Evolutionary conservation across 2,888 invertebrate species (phyloP), one percentile per base, ranked within the genome.

Genomic region (Chloroclystis v-ata): DNA sequence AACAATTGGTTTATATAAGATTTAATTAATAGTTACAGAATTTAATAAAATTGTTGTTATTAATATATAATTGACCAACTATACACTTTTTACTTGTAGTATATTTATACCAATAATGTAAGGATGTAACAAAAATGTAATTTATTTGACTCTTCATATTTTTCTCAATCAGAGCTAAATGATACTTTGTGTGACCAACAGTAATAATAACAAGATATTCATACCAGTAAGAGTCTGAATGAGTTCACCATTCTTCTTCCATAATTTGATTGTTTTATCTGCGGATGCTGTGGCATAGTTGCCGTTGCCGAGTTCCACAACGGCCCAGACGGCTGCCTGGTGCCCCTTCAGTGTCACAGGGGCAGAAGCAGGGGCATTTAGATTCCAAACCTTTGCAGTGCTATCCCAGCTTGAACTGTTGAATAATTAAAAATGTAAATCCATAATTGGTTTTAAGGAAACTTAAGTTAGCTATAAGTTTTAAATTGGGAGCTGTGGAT

Each of bases 401-500:
- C 90, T 91, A 73, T 99, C 98, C 98, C 98, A 98, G 37, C 98
- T 98, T 30, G 97, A 95, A 68, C 96, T 97, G 43, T 94, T 78
- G 63, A 52, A 8, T 42, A 28, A 28, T 11, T 13, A 14, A 44
- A 13, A 13, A 30, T 11, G 38, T 12, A 12, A 12, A 7, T 11
- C 4, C 12, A 12, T 8, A 4, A 30, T 30, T 12, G 9, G 8
- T 9, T 4, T n/a, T n/a, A n/a, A n/a, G n/a, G n/a, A n/a, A n/a
- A n/a, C n/a, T n/a, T n/a, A n/a, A n/a, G n/a, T n/a, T n/a, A n/a
- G n/a, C n/a, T n/a, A n/a, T n/a, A n/a, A n/a, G n/a, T n/a, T n/a
- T n/a, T n/a, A n/a, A n/a, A n/a, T n/a, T n/a, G n/a, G n/a, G n/a
- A n/a, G n/a, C n/a, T n/a, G n/a, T n/a, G n/a, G n/a, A n/a, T n/a